These are phyloP conservation scores for Drosophila heteroneura DNA, from an alignment of 2,888 invertebrate genomes.

Conservation along the genomic window DNA sequence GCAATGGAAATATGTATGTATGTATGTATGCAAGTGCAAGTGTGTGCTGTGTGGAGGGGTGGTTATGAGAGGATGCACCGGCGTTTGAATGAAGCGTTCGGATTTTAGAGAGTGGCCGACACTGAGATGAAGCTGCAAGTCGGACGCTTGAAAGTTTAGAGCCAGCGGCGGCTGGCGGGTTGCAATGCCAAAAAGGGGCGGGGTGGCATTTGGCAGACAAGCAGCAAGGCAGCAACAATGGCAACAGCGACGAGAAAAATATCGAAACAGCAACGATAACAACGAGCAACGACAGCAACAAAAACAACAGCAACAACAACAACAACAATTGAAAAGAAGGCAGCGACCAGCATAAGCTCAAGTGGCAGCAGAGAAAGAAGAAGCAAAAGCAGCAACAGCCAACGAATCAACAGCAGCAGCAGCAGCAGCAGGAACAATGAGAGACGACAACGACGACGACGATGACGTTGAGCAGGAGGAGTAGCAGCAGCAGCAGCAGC, in stretches of 20 bases:
- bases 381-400: constrained; percentile 40
- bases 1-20: not conserved
- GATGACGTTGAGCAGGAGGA: constrained; percentile 56
- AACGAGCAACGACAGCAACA: constrained; percentile 37
- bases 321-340: constrained; percentile 68
- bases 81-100: constrained; percentile 50
- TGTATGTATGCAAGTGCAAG: not conserved
- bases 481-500: constrained; percentile 8
- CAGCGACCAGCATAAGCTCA: constrained; percentile 65
- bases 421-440: constrained; percentile 56
- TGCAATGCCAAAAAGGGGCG: constrained; percentile 59
- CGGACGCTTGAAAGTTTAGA: constrained; percentile 54
- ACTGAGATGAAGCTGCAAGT: constrained; percentile 44
- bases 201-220: constrained; percentile 67
- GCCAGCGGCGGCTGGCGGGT: constrained; percentile 47
- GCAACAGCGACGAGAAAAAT: constrained; percentile 55
- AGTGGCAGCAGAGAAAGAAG: constrained; percentile 49
- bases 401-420: constrained; percentile 59
- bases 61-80: constrained; percentile 31
- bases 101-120: constrained; percentile 53
- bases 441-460: constrained; percentile 53
- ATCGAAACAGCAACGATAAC: constrained; percentile 71
- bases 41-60: not conserved
- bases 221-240: constrained; percentile 40
- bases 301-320: constrained; percentile 14